Percentiles rank a stretch among this genome's conserved stretches.
Conservation (phyloP, 1,140 invertebrate species). For the Trialeurodes vaporariorum region DNA sequence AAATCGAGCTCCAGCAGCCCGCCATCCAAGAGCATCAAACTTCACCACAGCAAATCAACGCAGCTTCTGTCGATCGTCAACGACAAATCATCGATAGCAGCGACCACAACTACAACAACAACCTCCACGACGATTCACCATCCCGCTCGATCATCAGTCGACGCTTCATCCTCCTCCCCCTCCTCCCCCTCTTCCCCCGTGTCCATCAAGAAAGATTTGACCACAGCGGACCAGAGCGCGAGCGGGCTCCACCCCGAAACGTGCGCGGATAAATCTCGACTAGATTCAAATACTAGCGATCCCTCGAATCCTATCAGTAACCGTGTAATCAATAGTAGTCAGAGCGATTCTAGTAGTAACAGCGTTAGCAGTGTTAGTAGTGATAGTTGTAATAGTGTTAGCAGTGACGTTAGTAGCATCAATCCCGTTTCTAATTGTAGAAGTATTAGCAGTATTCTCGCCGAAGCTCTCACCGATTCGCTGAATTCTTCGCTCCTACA, state of each 20-base stretch:
- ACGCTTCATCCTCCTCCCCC: too few species aligned
- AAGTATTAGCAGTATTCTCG: not conserved
- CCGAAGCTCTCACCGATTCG: not conserved
- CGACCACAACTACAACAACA: too few species aligned
- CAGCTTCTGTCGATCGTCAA: constrained; percentile 15
- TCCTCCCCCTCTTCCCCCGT: too few species aligned
- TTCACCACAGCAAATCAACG: not conserved
- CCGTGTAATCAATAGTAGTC: not conserved
- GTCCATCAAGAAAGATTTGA: too few species aligned
- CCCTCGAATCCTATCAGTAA: too few species aligned
- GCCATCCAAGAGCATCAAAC: not conserved
- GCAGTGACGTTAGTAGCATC: not conserved
- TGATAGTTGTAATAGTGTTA: not conserved
- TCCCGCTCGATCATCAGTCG: too few species aligned
- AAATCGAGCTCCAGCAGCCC: constrained; percentile 6
- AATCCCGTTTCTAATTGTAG: not conserved
- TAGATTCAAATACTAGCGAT: too few species aligned
- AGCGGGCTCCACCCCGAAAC: too few species aligned
- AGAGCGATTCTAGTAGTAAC: not conserved
- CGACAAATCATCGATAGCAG: constrained; percentile 5
- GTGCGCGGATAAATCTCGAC: too few species aligned
- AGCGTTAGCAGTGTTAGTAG: not conserved
- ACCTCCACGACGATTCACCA: too few species aligned
- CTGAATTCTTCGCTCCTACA: not conserved
- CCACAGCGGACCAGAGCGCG: too few species aligned